Base-by-base conservation (phyloP, 2,888 invertebrate species). In the Eupithecia subumbrata region DNA sequence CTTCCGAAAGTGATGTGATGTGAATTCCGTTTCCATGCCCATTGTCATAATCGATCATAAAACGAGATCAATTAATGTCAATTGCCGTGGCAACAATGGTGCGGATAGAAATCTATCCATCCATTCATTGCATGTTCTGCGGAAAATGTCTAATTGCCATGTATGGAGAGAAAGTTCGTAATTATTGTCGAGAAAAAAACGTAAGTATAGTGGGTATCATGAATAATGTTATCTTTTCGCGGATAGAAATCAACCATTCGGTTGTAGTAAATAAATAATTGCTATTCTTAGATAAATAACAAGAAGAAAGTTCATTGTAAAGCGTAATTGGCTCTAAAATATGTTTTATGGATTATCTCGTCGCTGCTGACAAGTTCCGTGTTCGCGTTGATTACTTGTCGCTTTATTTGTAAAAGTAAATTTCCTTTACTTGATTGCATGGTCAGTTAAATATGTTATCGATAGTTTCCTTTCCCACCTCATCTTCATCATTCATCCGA, bases 21-120 rank as follows among this genome's bases (percentile, higher is more conserved):
- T 63, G 73, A 78, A 78, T 76, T 71, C 72, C 34, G 71, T 75
- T 69, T 73, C 56, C 70, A 77, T 76, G 71, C 70, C 66, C 64
- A 77, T 79, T 79, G 75, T 79, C 71, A 72, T 75, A 79, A 76
- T 78, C 74, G 68, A 78, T 79, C 72, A 73, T 71, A 72, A 34
- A 79, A 79, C 73, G 67, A 74, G 77, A 78, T 71, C 77, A 76
- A 78, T 80, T 77, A 77, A 78, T 74, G 37, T 76, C 67, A 78
- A 74, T 76, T 69, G 70, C 73, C 76, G 73, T 72, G 72, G 71
- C 71, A 79, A 81, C 81, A 78, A 79, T 79, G 73, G 73, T 45
- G 64, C 78, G 73, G 80, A 78, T 73, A 76, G 73, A 80, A 79
- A 78, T 70, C 67, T 14, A 74, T 67, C 70, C 22, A 74, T 67